Evolutionary conservation across 2,888 invertebrate genomes (phyloP).

Genomic region (Dicyrtomina minuta): DNA sequence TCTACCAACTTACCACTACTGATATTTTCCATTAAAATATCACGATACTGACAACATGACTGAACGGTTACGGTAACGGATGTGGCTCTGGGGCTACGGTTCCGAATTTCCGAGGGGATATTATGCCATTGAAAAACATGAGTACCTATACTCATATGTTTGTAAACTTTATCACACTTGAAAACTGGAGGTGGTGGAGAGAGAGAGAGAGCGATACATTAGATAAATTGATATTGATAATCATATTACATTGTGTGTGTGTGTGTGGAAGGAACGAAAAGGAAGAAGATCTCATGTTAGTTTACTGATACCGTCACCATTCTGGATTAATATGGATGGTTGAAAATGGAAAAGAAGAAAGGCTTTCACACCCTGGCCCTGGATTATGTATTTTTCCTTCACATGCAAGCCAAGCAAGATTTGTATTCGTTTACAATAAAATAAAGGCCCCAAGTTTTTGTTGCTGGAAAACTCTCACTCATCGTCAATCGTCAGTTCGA

Average conservation of each 20-base stretch:
- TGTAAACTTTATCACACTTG: too few species aligned
- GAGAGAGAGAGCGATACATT: not conserved
- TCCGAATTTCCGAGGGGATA: too few species aligned
- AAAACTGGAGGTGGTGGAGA: too few species aligned
- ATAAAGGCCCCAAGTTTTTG: not conserved
- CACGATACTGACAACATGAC: too few species aligned
- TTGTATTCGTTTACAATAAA: slow-evolving; percentile 5
- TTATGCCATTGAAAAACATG: too few species aligned
- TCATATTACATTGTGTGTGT: not conserved
- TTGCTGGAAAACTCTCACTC: not conserved
- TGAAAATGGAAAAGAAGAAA: not conserved
- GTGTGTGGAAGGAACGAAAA: not conserved
- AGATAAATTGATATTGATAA: not conserved
- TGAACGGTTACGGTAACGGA: too few species aligned
- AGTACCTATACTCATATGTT: too few species aligned
- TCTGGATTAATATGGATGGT: not conserved
- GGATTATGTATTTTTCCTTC: slow-evolving; percentile 40
- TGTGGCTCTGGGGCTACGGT: too few species aligned
- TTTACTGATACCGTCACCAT: too few species aligned
- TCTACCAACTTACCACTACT: not conserved
- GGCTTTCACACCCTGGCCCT: slow-evolving; percentile 1
- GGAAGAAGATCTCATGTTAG: too few species aligned
- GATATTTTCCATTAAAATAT: too few species aligned
- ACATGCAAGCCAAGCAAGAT: slow-evolving; percentile 32
- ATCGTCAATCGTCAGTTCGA: too few species aligned